Percentiles rank a stretch among this genome's conserved stretches.
These are phyloP conservation scores for Lampris incognitus DNA, from an alignment of 2,113 vertebrate species.

Conservation along the genomic window DNA sequence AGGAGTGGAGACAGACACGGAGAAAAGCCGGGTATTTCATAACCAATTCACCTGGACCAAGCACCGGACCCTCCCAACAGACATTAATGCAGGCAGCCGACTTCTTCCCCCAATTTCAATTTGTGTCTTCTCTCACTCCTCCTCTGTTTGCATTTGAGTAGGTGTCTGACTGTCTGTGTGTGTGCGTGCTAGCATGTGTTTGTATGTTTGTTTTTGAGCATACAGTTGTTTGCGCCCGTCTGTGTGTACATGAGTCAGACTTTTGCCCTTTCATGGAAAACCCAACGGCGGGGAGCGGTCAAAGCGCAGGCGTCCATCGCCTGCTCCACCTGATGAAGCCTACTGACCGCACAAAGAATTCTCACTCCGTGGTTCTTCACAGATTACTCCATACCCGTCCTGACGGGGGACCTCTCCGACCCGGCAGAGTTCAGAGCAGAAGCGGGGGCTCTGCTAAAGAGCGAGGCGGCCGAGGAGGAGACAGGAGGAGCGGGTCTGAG, in stretches of 20 bases:
- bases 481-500: not conserved
- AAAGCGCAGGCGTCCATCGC: slow-evolving; percentile 24
- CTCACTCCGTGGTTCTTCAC: slow-evolving; percentile 8
- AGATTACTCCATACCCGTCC: not conserved
- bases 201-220: slow-evolving; percentile 21
- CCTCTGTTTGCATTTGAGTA: not conserved
- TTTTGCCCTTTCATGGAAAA: slow-evolving; percentile 52
- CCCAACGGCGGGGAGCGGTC: slow-evolving; percentile 21
- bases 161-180: slow-evolving; percentile 1
- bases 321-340: slow-evolving; percentile 8
- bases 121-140: not conserved
- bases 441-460: slow-evolving; percentile 6
- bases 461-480: not conserved
- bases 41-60: slow-evolving; percentile 10
- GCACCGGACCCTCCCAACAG: not conserved
- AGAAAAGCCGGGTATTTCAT: slow-evolving; percentile 16
- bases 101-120: slow-evolving; percentile 3
- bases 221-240: not conserved
- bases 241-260: slow-evolving; percentile 49
- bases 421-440: slow-evolving; percentile 2
- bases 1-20: slow-evolving; percentile 39
- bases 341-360: slow-evolving; percentile 51
- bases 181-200: not conserved
- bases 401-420: not conserved
- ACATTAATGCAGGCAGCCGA: slow-evolving; percentile 1